Base-by-base conservation (phyloP, 2,888 invertebrate genomes). In the Heliconius ismenius region DNA sequence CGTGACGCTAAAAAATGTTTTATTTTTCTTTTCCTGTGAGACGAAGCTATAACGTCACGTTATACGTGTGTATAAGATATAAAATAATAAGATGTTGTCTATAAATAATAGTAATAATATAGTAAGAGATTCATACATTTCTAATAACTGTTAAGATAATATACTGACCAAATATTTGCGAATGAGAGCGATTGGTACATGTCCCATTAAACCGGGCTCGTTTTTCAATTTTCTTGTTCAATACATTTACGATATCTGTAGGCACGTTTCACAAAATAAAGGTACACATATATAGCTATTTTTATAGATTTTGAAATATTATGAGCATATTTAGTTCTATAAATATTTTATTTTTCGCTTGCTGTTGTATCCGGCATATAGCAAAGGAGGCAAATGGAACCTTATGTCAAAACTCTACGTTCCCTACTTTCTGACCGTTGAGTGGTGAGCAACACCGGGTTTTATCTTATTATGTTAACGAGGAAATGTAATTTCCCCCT, bases 181-280 rank as follows among this genome's bases (percentile, higher is more conserved):
- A 65, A 65, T 72, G 39, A 72, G n/a, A 62, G n/a, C 64, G 64
- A 39, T 76, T 64, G 64, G 2, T 65, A 64, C 21, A 63, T 70
- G 36, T 58, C 39, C 36, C 72, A 63, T 39, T 72, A 72, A 64
- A 60, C n/a, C 18, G 43, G 28, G 65, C 60, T 65, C 60, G 39
- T 73, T 73, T 73, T 65, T 67, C 76, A 73, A 76, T 73, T 73
- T 73, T 73, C 67, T 60, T 64, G 58, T 60, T 67, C 73, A 76
- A 76, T 76, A 76, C 72, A 32, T 76, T 76, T 43, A 73, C 58
- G 24, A 65, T 65, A 65, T 67, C 28, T 65, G 10, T 28, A 60
- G 60, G 60, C 65, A 76, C 73, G 65, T 39, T 73, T 76, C 39
- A 28, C 24, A 39, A 76, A 73, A 67, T 76, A 43, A 72, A 18